These are phyloP conservation scores for rat (Rattus norvegicus) DNA, from an alignment of 2,113 vertebrate genomes.

Conservation along the genomic window GRCr8 NC_086030.1:41450001-41450500, in stretches of 20 bases:
- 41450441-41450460: background rate
- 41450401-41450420: constrained; percentile 53
- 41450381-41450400: constrained; percentile 61
- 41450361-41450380: constrained; percentile 46
- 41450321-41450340: constrained; percentile 47
- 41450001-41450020: too few relatives aligned
- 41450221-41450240: too few relatives aligned
- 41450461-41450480: constrained; percentile 41
- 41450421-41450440: background rate
- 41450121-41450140: too few relatives aligned
- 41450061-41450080: background rate
- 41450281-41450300: background rate
- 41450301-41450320: background rate
- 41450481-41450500: background rate
- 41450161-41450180: too few relatives aligned
- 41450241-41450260: too few relatives aligned
- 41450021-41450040: background rate
- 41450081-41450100: background rate
- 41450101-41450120: too few relatives aligned
- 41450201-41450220: too few relatives aligned
- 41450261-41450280: too few relatives aligned
- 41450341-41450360: constrained; percentile 68
- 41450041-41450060: background rate
- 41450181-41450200: too few relatives aligned
- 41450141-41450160: too few relatives aligned